Evolutionary conservation across 2,888 invertebrate genomes (phyloP).

Genomic region (Synanthedon formicaeformis): DNA sequence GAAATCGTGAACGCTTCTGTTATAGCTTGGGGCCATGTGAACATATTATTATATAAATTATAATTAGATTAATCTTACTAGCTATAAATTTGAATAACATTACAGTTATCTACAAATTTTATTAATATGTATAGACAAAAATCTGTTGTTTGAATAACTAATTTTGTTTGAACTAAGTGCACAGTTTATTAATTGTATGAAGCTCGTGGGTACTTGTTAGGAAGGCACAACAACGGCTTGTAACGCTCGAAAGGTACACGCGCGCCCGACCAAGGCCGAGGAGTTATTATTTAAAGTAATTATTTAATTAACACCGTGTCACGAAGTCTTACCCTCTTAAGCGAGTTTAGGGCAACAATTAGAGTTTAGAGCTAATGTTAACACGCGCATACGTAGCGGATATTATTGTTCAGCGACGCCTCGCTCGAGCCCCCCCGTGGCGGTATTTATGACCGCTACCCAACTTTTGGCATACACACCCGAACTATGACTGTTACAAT

Average conservation of each 20-base stretch:
- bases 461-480: conserved; percentile 62
- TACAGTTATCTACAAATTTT: too few relatives aligned
- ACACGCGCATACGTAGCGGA: conserved; percentile 59
- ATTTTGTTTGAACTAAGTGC: background rate
- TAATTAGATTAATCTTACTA: too few relatives aligned
- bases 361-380: conserved; percentile 64
- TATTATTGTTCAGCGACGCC: conserved; percentile 44
- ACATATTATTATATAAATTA: too few relatives aligned
- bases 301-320: conserved; percentile 68
- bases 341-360: conserved; percentile 65
- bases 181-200: background rate
- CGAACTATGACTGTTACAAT: conserved; percentile 63
- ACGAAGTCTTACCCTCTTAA: conserved; percentile 62
- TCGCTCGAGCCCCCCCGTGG: conserved; percentile 45
- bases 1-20: conserved; percentile 8
- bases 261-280: conserved; percentile 18
- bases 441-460: conserved; percentile 60
- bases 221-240: conserved; percentile 7
- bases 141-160: too few relatives aligned
- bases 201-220: background rate
- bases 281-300: conserved; percentile 68
- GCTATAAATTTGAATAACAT: too few relatives aligned
- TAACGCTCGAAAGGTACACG: conserved; percentile 10
- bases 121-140: too few relatives aligned
- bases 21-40: too few relatives aligned